Base-by-base conservation (phyloP, 2,797 vertebrate species). In the Poeciliopsis presidionis region DNA sequence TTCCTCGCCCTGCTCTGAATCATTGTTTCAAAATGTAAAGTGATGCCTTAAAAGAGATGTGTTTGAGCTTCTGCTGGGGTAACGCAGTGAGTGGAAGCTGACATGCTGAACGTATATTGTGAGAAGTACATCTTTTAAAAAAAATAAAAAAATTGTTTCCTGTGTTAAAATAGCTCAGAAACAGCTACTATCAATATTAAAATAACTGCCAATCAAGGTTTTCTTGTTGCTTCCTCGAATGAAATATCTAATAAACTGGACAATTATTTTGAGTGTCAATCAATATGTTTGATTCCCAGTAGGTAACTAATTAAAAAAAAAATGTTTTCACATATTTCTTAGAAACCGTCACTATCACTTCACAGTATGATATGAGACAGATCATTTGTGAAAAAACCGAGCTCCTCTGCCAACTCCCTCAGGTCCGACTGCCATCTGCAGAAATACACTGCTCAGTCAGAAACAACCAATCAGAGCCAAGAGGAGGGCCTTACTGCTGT, bases 1-100 rank as follows among this genome's bases (percentile, higher is more conserved):
- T 75, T 84, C 74, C 73, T 86, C 78, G 77, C 41, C 46, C 70
- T 82, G 77, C 84, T 85, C 79, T 87, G 81, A 88, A 80, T 86
- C 70, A 79, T 84, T 80, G 78, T 81, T 84, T 76, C 70, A 80
- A 78, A 82, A 84, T 81, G 65, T 82, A 86, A 76, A 86, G 75
- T 43, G 75, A 47, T 80, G 84, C 77, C 72, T 80, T 46, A 72
- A 43, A 71, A 5, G 9, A 79, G 70, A 78, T 71, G 69, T 74
- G 79, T 80, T 78, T 63, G 20, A 79, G 67, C 72, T 61, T 79
- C 70, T 87, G 14, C 63, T 53, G 67, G 45, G 55, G 79, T 78
- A 65, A 75, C 72, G 59, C 13, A 18, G 73, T 61, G 13, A 39
- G 73, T 67, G 79, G 57, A 63, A 75, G 53, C 30, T 73, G 75